A percentile compares a stretch with the other conserved stretches of the same genome.
Conservation (phyloP, 2,797 vertebrate species). For the Threskiornis aethiopicus region DNA sequence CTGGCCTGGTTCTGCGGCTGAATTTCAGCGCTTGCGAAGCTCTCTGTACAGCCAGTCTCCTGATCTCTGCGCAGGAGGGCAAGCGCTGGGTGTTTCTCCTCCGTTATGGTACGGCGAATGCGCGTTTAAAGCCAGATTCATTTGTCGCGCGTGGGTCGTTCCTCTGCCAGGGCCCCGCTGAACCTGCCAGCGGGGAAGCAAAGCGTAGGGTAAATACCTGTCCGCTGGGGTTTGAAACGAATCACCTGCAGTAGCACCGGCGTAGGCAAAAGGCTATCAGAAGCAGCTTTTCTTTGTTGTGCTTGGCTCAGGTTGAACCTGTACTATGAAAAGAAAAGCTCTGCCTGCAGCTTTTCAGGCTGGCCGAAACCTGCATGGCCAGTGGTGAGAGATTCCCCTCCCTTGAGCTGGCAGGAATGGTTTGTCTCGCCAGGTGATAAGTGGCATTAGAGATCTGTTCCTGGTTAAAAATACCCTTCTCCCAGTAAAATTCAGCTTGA, state of each 20-base stretch:
- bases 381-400: not conserved
- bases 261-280: not conserved
- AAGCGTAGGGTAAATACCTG: not conserved
- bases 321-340: not conserved
- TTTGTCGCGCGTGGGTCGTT: not conserved
- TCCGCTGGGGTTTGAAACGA: not conserved
- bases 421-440: rapidly evolving
- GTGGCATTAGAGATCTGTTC: not conserved
- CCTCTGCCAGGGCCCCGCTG: not conserved
- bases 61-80: not conserved
- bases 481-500: not conserved
- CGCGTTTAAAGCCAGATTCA: rapidly evolving
- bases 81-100: not conserved
- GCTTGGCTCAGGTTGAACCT: not conserved
- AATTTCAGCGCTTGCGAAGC: not conserved
- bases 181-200: not conserved
- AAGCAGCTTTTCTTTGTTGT: not conserved
- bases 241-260: not conserved
- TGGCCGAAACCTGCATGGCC: not conserved
- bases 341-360: not conserved
- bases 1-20: not conserved
- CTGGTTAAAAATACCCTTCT: not conserved
- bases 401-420: not conserved
- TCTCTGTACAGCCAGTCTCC: not conserved
- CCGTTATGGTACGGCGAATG: rapidly evolving